Base-by-base conservation (phyloP, 2,797 vertebrate species). In the Pyrocephalus nanus region DNA sequence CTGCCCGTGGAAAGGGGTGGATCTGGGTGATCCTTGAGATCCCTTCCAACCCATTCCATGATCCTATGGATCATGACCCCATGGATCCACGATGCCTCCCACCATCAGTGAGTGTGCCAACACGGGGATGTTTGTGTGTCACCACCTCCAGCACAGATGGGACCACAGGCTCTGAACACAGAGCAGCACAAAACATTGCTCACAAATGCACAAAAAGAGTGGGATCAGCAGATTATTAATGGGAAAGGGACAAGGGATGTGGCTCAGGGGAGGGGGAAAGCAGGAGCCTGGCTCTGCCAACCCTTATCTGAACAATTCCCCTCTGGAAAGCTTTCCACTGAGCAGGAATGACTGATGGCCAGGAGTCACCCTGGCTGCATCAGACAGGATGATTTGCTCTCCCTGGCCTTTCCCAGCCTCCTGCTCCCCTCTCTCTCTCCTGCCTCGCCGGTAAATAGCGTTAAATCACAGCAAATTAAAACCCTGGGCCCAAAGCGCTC, bases 401-500 rank as follows among this genome's bases (percentile, higher is more conserved):
- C 36, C 15, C 55, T 20, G 1, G n/a, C 22, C 57, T 51, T 92
- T 77, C 42, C 47, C 85, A 51, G 51, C 50, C 16, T 86, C 70
- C 62, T 36, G 40, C 42, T 55, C 62, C 43, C 60, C 67, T 55
- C 67, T 71, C 30, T 7, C 62, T 54, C 72, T 48, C 57, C 38
- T 0, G 3, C 57, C 69, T 71, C 65, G 58, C 38, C 47, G 50
- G 61, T 32, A 92, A 92, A 83, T 0, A 88, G 45, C 11, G 5
- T 74, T 72, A 91, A 88, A 91, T 77, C 69, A 69, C 45, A 93
- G 72, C 58, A 86, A 95, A 96, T 95, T 83, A 95, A 91, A 96
- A 94, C 53, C 73, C 69, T 17, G 18, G 82, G 57, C 42, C 81
- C 93, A 95, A 90, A 94, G 91, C 79, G 60, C 85, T 92, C 80